Conservation (phyloP, 2,888 invertebrate genomes). For the Parelbella ahira region DNA sequence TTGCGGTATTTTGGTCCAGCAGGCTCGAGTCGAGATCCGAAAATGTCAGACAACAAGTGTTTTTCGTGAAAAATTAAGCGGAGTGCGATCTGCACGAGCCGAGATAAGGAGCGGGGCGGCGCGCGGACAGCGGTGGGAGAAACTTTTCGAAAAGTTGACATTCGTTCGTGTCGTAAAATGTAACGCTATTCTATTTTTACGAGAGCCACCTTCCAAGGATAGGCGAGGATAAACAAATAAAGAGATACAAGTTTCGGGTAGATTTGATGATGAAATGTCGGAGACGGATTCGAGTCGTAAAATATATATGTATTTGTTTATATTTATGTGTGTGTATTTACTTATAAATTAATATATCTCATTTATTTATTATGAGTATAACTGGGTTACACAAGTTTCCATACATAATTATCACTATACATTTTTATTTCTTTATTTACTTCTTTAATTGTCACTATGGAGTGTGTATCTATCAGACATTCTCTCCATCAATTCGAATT, state of each 20-base stretch:
- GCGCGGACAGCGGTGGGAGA: conserved; percentile 28
- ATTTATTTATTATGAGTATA: no score
- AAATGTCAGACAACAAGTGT: conserved; percentile 22
- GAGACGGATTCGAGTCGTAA: no score
- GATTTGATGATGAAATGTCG: conserved; percentile 7
- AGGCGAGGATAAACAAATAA: conserved; percentile 43
- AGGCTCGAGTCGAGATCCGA: conserved; percentile 13
- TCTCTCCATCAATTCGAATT: no score
- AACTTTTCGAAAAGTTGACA: conserved; percentile 68
- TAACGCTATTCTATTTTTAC: conserved; percentile 73
- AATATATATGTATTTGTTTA: no score
- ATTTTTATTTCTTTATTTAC: no score
- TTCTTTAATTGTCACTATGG: no score
- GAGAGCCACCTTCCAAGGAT: conserved; percentile 53
- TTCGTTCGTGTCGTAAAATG: conserved; percentile 73
- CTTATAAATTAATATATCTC: no score
- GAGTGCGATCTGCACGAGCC: conserved; percentile 23
- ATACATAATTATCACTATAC: no score
- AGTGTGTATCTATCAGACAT: no score
- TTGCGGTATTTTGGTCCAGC: conserved; percentile 21
- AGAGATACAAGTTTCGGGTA: conserved; percentile 32
- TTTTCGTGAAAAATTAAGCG: conserved; percentile 23
- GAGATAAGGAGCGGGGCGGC: conserved; percentile 33
- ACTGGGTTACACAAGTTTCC: no score
- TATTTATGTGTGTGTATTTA: no score